Base-by-base conservation (phyloP, 1,140 invertebrate species). In the Drosophila leontia region DNA sequence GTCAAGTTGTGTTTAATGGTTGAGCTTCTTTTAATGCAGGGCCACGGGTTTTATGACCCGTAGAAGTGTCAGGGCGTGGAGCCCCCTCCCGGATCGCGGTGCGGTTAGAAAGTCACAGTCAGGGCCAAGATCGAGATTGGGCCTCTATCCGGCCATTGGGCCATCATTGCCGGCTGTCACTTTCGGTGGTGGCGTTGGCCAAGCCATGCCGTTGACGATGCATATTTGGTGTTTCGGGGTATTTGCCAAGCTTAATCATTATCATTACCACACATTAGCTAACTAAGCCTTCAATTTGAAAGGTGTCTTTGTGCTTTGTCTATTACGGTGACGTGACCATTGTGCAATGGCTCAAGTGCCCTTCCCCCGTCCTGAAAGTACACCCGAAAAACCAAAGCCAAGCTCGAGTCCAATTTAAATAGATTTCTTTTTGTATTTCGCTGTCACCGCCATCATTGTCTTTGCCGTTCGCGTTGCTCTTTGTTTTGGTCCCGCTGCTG, bases 181-280 rank as follows among this genome's bases (percentile, higher is more conserved):
- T 77, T 77, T 77, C 74, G 48, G 11, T 29, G 26, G 64, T 35
- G 50, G 50, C 23, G 34, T 35, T 71, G 29, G 41, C 63, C 17
- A 48, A 39, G 34, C 17, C 63, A 34, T 48, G 29, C 47, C 35
- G 57, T 42, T 75, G 63, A 44, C 55, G 34, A 58, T 58, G 70
- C 53, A 79, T 75, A 74, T 69, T 77, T 77, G 67, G 57, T 69
- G 59, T 75, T 77, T 84, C 60, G 63, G 71, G 45, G 47, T 88
- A 82, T 86, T 86, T 88, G 84, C 68, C 68, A 74, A 80, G 71
- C 68, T 80, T 83, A 87, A 88, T 87, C 80, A 88, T 88, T 83
- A 87, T 88, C 84, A 87, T 87, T 87, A 83, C 83, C 83, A 80
- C 84, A 87, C 77, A 87, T 87, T 87, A 78, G 71, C 77, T 57